These are phyloP conservation scores for Apistogramma diplotaenia DNA, from an alignment of 2,113 vertebrate species.

Conservation along the genomic window DNA sequence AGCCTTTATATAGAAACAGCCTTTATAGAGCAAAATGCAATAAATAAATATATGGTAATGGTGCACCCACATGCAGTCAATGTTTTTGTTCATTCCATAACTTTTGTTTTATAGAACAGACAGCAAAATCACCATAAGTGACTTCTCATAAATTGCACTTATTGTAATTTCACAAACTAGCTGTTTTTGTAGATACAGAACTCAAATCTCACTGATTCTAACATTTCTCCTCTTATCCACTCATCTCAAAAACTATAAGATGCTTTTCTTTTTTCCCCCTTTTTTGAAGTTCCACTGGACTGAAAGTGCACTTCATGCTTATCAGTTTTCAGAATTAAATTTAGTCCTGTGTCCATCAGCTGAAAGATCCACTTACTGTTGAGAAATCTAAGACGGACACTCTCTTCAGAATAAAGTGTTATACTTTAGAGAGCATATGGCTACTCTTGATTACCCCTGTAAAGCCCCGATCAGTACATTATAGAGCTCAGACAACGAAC, in stretches of 20 bases:
- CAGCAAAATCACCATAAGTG: not conserved
- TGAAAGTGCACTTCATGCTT: not conserved
- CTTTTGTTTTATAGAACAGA: not conserved
- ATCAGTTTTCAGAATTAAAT: not conserved
- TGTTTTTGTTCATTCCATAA: not conserved
- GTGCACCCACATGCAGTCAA: too few species aligned
- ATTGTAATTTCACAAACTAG: not conserved
- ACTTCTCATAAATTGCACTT: not conserved
- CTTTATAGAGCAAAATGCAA: not conserved
- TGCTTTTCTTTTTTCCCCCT: not conserved
- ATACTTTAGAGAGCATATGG: constrained; percentile 4
- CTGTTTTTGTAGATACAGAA: too few species aligned
- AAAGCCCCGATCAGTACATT: constrained; percentile 56
- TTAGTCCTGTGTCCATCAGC: not conserved
- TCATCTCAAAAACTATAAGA: not conserved
- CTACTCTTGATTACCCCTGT: constrained; percentile 44
- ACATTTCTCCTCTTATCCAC: not conserved
- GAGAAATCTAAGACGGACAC: not conserved
- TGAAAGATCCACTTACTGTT: not conserved
- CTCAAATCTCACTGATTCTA: not conserved
- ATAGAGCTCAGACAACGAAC: constrained; percentile 30
- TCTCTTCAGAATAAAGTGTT: not conserved
- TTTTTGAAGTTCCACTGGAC: not conserved
- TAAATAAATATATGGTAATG: too few species aligned
- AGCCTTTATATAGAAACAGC: not conserved